Percentiles rank a stretch among this genome's conserved stretches.
Conservation (phyloP, 2,797 vertebrate genomes). For the Xenentodon cancila region DNA sequence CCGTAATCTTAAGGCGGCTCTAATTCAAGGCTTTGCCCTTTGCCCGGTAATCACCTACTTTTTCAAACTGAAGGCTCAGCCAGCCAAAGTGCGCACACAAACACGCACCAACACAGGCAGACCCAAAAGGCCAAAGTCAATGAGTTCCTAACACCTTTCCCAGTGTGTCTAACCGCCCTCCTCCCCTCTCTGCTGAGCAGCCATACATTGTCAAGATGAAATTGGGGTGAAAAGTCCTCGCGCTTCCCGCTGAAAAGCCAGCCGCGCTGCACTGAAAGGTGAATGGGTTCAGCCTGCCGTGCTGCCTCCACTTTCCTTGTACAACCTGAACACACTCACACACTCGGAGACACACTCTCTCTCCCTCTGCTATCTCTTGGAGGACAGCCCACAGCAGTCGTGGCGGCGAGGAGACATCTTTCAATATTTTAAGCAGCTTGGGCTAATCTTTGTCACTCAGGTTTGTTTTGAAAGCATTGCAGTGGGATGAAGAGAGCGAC, state of each 20-base stretch:
- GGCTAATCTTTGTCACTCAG: conserved; percentile 73
- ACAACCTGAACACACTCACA: conserved; percentile 26
- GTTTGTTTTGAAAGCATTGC: conserved; percentile 74
- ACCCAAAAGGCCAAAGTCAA: conserved; percentile 54
- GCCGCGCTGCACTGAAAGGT: conserved; percentile 56
- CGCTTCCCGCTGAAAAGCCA: conserved; percentile 46
- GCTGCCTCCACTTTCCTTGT: conserved; percentile 48
- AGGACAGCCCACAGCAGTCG: conserved; percentile 53
- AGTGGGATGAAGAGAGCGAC: conserved; percentile 58
- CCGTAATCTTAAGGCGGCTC: conserved; percentile 10
- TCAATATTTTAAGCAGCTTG: conserved; percentile 79
- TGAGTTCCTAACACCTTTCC: conserved; percentile 50
- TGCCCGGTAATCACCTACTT: conserved; percentile 26
- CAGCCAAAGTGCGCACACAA: conserved; percentile 7
- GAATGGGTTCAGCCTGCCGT: conserved; percentile 67
- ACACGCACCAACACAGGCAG: conserved; percentile 2
- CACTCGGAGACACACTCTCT: conserved; percentile 7
- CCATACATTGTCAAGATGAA: conserved; percentile 60
- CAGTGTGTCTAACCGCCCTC: conserved; percentile 16
- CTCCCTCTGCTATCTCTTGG: conserved; percentile 54
- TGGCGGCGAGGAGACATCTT: conserved; percentile 58
- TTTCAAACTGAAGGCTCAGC: conserved; percentile 1
- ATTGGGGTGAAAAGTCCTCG: conserved; percentile 71
- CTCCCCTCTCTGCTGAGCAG: conserved; percentile 20
- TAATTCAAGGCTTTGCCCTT: conserved; percentile 17